Percentiles rank a stretch among this genome's conserved stretches.
Conservation (phyloP, 2,888 invertebrate species). For the Teleiodes luculella region DNA sequence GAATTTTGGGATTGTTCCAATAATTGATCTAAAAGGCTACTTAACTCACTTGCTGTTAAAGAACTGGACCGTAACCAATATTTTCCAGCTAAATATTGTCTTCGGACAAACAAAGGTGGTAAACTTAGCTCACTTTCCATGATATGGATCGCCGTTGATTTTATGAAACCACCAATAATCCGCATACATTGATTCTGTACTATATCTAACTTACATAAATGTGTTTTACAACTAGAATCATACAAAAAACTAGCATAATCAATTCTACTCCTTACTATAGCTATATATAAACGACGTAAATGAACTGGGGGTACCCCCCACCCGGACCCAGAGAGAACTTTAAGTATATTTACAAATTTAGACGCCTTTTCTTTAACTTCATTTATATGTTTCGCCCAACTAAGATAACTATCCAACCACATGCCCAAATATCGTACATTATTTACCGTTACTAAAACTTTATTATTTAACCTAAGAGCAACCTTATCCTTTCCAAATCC, state of each 20-base stretch:
- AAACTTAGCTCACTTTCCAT: slow-evolving; percentile 23
- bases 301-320: neutral
- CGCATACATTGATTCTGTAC: slow-evolving; percentile 25
- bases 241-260: slow-evolving; percentile 22
- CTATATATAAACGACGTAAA: slow-evolving; percentile 24
- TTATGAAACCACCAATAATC: slow-evolving; percentile 24
- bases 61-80: slow-evolving; percentile 17
- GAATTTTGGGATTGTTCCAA: neutral
- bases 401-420: neutral
- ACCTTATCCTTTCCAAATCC: neutral
- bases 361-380: neutral
- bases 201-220: slow-evolving; percentile 23
- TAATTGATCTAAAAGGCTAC: neutral
- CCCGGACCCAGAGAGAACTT: neutral
- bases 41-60: neutral
- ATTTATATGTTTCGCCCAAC: slow-evolving; percentile 2
- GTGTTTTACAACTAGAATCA: slow-evolving; percentile 15
- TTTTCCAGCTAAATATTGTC: slow-evolving; percentile 18
- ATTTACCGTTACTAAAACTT: neutral
- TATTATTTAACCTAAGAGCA: neutral
- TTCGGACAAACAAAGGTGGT: slow-evolving; percentile 18
- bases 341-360: neutral
- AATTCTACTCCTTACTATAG: too few species aligned
- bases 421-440: neutral
- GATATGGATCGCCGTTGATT: slow-evolving; percentile 23